These are phyloP conservation scores for Clarias fuscus DNA, from an alignment of 2,797 vertebrate species.

Conservation along the genomic window DNA sequence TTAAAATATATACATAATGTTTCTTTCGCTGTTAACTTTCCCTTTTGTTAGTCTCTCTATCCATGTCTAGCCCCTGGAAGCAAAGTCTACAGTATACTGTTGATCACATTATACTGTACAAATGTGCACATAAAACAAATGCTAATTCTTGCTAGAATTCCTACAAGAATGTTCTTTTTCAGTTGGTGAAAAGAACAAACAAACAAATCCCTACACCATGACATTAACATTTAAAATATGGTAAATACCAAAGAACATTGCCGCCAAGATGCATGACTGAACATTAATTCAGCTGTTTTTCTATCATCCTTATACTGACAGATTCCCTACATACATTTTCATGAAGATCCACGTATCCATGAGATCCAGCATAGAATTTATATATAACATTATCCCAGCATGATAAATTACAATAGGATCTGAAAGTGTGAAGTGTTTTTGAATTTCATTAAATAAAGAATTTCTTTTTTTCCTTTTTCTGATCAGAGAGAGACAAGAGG, in stretches of 20 bases:
- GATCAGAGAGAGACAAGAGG: background rate
- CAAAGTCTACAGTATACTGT: background rate
- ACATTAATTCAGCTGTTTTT: conserved; percentile 23
- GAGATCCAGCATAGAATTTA: background rate
- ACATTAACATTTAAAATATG: conserved; percentile 17
- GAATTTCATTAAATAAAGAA: background rate
- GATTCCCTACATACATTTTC: conserved; percentile 2
- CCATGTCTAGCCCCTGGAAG: background rate
- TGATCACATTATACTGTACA: background rate
- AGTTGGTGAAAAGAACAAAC: background rate
- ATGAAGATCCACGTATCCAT: background rate
- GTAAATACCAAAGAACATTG: background rate
- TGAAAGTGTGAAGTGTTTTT: background rate
- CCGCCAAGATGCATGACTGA: background rate
- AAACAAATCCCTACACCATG: conserved; percentile 1
- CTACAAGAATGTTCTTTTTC: background rate
- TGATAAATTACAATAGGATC: background rate
- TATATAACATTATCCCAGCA: background rate
- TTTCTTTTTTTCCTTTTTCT: background rate
- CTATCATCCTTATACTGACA: background rate
- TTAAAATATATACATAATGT: too few species aligned
- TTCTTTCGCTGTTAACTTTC: background rate
- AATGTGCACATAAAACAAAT: background rate
- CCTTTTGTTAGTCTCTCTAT: conserved; percentile 35
- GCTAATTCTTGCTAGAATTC: background rate